A percentile compares a stretch with the other conserved stretches of the same genome.
Evolutionary conservation across 2,888 invertebrate species (phyloP).

Genomic region (Dioctria linearis): DNA sequence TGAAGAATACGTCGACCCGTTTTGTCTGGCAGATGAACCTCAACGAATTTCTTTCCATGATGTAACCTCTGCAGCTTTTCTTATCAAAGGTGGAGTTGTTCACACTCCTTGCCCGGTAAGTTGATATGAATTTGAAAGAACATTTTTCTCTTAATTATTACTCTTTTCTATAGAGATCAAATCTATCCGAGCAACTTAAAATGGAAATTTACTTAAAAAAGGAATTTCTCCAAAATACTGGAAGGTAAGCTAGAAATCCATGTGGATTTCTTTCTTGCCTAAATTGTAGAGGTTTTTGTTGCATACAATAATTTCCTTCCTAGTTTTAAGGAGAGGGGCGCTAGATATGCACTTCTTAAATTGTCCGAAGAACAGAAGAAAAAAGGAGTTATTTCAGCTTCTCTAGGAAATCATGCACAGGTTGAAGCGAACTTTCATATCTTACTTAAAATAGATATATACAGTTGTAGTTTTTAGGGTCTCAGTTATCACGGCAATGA

Average conservation of each 20-base stretch:
- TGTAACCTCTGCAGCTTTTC: slow-evolving; percentile 90
- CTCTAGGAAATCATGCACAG: slow-evolving; percentile 94
- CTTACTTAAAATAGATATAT: no score
- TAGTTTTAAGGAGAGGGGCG: slow-evolving; percentile 96
- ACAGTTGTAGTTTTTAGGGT: slow-evolving; percentile 63
- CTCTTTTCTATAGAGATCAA: slow-evolving; percentile 80
- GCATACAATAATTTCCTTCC: neutral
- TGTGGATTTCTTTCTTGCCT: slow-evolving; percentile 66
- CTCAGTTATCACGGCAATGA: slow-evolving; percentile 84
- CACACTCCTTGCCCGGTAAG: slow-evolving; percentile 86
- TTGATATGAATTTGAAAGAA: neutral
- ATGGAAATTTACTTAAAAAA: slow-evolving; percentile 95
- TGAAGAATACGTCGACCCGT: neutral
- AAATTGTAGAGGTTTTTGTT: neutral
- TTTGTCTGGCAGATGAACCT: slow-evolving; percentile 79
- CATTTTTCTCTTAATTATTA: slow-evolving; percentile 59
- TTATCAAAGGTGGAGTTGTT: slow-evolving; percentile 84
- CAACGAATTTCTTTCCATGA: slow-evolving; percentile 85
- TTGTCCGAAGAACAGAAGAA: slow-evolving; percentile 80
- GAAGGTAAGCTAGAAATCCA: slow-evolving; percentile 74
- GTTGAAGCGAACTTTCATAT: slow-evolving; percentile 54
- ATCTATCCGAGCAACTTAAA: slow-evolving; percentile 82
- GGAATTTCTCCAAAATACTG: slow-evolving; percentile 95
- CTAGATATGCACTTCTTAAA: slow-evolving; percentile 86
- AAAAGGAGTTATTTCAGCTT: slow-evolving; percentile 91